Evolutionary conservation across 2,797 vertebrate genomes (phyloP).

Genomic region (Channallabes apus): DNA sequence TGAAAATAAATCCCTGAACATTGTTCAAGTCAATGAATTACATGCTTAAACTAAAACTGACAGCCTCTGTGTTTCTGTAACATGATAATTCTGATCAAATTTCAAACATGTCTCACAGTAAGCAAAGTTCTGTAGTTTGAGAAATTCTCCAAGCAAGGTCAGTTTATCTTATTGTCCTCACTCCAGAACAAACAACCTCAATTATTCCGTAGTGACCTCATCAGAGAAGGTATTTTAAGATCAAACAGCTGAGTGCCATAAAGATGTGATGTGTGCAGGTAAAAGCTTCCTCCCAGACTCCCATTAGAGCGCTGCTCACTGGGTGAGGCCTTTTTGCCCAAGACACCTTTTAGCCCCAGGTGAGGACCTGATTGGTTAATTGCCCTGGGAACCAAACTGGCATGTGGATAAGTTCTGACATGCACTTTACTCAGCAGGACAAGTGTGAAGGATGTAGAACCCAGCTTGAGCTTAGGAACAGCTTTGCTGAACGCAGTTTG

Average conservation of each 20-base stretch:
- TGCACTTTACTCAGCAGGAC: constrained; percentile 76
- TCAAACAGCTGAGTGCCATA: constrained; percentile 85
- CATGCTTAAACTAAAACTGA: not conserved
- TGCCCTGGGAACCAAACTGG: constrained; percentile 87
- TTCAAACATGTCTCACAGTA: not conserved
- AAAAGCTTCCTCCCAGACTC: constrained; percentile 80
- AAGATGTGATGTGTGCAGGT: constrained; percentile 80
- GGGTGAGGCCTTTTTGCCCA: constrained; percentile 74
- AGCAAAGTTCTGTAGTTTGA: not conserved
- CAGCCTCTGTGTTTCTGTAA: constrained; percentile 10
- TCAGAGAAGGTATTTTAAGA: constrained; percentile 88
- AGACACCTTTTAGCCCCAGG: constrained; percentile 85
- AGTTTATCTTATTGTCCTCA: constrained; percentile 79
- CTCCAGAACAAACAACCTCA: constrained; percentile 76
- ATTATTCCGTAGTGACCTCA: constrained; percentile 83
- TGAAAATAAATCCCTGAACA: not conserved
- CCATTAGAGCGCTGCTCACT: constrained; percentile 78
- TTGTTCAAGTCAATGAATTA: not conserved
- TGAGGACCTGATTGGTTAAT: constrained; percentile 83
- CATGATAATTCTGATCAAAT: not conserved
- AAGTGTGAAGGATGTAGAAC: constrained; percentile 10
- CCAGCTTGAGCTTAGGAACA: constrained; percentile 1
- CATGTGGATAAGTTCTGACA: constrained; percentile 81
- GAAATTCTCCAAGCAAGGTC: constrained; percentile 56
- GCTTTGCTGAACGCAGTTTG: not conserved